A percentile compares a stretch with the other conserved stretches of the same genome.
phyloP scores from a whole-genome alignment of 2,888 invertebrate genomes.

The Perithous albicinctus region DNA sequence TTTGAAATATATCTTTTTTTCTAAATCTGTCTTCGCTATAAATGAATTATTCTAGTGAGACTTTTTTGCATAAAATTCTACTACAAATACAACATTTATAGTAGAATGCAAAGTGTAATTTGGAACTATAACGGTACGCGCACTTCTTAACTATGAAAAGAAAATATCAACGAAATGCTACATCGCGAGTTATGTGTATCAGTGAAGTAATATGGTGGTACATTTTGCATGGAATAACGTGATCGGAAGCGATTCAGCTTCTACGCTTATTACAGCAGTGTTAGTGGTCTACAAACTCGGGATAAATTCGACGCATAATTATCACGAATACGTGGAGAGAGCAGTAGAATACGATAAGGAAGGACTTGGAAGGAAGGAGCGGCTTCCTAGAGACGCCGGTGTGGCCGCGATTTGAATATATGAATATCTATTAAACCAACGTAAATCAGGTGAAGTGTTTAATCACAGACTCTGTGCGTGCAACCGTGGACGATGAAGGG shows the following conservation, averaged over 20 bases:
- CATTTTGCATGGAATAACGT: conserved; percentile 63
- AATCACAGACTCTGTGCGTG: conserved; percentile 69
- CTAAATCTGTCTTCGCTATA: neutral
- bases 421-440: conserved; percentile 78
- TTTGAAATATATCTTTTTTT: neutral
- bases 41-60: neutral
- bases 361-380: conserved; percentile 41
- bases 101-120: neutral
- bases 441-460: conserved; percentile 78
- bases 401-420: conserved; percentile 71
- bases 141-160: neutral
- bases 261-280: conserved; percentile 51
- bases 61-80: neutral
- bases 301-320: conserved; percentile 66
- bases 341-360: conserved; percentile 35
- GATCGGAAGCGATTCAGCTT: conserved; percentile 73
- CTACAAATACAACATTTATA: neutral
- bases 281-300: conserved; percentile 2
- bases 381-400: conserved; percentile 62
- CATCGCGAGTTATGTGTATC: conserved; percentile 12
- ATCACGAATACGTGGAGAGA: conserved; percentile 48
- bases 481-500: conserved; percentile 7
- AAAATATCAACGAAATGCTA: neutral
- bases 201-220: neutral
- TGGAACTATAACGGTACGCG: neutral